Base-by-base conservation (phyloP, 1,140 invertebrate genomes). In the Papilio machaon region DNA sequence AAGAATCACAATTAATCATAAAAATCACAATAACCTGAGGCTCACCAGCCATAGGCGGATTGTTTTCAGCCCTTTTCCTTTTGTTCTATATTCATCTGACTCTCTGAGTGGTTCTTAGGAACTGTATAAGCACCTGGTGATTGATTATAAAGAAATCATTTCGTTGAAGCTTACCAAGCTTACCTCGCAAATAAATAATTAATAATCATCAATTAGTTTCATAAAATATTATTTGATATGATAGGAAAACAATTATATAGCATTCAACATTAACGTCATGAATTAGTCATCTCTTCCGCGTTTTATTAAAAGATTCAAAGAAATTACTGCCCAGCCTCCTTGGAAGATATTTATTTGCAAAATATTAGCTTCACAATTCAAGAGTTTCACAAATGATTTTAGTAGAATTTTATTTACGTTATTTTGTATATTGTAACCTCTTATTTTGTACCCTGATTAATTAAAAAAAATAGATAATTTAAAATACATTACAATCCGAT, bases 281-380 rank as follows among this genome's bases (percentile, higher is more conserved):
- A 58, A 79, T 79, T 23, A 60, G 38, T 80, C 64, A 76, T 81
- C 35, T 78, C 60, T 70, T 70, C 64, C 64, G 23, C 64, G 38
- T 70, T 70, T 70, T 8, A 70, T 38, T 70, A 1, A 38, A 15
- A 1, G 2, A 70, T 17, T 70, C 30, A 35, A 35, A 70, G 11
- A 70, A 70, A 38, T 67, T 35, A 67, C 30, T 67, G 17, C 17
- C 8, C n/a, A 67, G 4, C 30, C 64, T 70, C 35, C 23, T 38
- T 38, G 23, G 11, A 64, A 15, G 2, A 19, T 58, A 58, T 58
- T 43, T 43, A 8, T 15, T 67, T 35, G 30, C 3, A 67, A 35
- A 67, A 64, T 23, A 0, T 67, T 35, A 35, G 7, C 60, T 64
- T 30, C 8, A 67, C 13, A n/a, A 15, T 35, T 67, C 11, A 67